Conservation (phyloP, 2,797 vertebrate species). For the Centroberyx gerrardi region DNA sequence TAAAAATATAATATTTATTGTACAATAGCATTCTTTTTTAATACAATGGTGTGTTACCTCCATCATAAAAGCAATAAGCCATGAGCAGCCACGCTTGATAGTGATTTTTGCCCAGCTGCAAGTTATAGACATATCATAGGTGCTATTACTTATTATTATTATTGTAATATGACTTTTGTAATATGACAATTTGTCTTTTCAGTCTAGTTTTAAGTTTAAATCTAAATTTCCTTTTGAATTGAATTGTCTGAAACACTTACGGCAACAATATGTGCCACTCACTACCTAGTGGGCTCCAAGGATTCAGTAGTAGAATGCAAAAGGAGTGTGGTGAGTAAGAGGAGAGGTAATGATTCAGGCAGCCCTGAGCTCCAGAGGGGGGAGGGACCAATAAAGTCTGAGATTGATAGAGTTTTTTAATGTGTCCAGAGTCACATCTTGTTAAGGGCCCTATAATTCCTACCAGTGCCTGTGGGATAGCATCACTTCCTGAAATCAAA, state of each 20-base stretch:
- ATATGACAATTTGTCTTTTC: conserved; percentile 30
- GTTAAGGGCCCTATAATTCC: conserved; percentile 68
- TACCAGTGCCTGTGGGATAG: conserved; percentile 54
- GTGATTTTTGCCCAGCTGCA: too few species aligned
- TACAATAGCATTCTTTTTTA: too few species aligned
- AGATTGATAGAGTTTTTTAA: conserved; percentile 77
- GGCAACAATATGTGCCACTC: conserved; percentile 19
- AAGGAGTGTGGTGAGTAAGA: conserved; percentile 50
- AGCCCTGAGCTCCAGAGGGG: conserved; percentile 47
- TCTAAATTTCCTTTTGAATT: conserved; percentile 43
- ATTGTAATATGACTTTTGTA: too few species aligned
- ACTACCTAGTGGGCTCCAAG: conserved; percentile 37
- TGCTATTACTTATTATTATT: too few species aligned
- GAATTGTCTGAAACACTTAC: conserved; percentile 16
- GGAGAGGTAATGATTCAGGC: conserved; percentile 64
- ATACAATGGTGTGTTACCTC: too few species aligned
- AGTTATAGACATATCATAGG: too few species aligned
- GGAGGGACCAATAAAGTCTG: conserved; percentile 59
- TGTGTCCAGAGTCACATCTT: conserved; percentile 72
- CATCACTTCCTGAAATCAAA: conserved; percentile 66
- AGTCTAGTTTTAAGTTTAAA: conserved; percentile 32
- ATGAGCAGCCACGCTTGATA: too few species aligned
- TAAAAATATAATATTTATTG: too few species aligned
- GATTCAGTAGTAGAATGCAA: conserved; percentile 50
- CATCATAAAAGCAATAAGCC: too few species aligned